phyloP scores from a whole-genome alignment of 2,888 invertebrate species.

The Dione juno region DNA sequence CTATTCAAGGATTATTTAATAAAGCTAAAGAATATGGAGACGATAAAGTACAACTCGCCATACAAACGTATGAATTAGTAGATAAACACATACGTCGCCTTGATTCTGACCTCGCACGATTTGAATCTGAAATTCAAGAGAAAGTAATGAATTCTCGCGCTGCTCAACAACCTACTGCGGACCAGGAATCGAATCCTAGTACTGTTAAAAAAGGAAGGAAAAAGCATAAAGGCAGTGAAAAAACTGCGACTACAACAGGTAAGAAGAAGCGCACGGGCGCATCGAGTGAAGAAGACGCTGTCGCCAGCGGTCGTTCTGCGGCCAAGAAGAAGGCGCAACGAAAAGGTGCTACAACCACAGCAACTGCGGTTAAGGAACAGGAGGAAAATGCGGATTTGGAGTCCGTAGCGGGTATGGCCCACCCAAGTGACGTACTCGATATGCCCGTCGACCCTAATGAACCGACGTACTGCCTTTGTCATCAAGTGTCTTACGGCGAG shows the following conservation, averaged over 20 bases:
- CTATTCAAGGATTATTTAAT: slow-evolving; percentile 94
- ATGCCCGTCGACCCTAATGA: slow-evolving; percentile 99
- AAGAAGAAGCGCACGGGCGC: slow-evolving; percentile 83
- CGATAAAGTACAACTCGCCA: slow-evolving; percentile 98
- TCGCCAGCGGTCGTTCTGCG: slow-evolving; percentile 67
- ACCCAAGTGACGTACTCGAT: slow-evolving; percentile 94
- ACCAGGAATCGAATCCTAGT: slow-evolving; percentile 72
- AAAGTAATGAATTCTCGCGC: slow-evolving; percentile 92
- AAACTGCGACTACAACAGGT: slow-evolving; percentile 66
- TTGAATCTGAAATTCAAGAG: slow-evolving; percentile 98
- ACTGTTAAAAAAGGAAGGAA: slow-evolving; percentile 79
- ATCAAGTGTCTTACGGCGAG: slow-evolving; percentile 98
- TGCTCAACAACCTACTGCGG: slow-evolving; percentile 76
- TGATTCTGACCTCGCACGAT: slow-evolving; percentile 97
- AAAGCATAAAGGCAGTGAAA: slow-evolving; percentile 73
- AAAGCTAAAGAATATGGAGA: slow-evolving; percentile 98
- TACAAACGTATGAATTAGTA: slow-evolving; percentile 98
- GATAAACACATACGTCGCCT: slow-evolving; percentile 98
- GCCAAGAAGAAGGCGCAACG: slow-evolving; percentile 76
- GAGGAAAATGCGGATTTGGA: slow-evolving; percentile 80
- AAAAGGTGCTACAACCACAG: slow-evolving; percentile 67
- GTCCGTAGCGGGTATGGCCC: slow-evolving; percentile 84
- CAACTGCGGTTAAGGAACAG: slow-evolving; percentile 70
- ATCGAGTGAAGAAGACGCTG: slow-evolving; percentile 79
- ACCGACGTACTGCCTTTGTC: slow-evolving; percentile 98